Percentiles rank a stretch among this genome's conserved stretches.
These are phyloP conservation scores for Papilio helenus DNA, from an alignment of 1,140 invertebrate genomes.

Conservation along the genomic window DNA sequence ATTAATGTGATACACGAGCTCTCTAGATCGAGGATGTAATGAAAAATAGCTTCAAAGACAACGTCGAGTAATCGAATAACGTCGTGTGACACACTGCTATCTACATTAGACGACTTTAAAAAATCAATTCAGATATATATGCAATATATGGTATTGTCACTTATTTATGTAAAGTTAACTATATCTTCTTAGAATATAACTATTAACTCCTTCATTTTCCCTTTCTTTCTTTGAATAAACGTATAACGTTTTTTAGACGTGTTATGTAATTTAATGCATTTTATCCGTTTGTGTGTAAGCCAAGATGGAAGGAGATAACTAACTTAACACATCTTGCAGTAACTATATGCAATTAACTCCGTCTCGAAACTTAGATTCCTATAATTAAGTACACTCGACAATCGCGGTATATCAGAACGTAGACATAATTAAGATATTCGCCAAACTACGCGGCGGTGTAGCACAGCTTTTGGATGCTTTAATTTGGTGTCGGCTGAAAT, in stretches of 20 bases:
- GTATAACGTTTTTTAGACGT: no score
- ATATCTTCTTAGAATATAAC: no score
- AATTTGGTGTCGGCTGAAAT: constrained; percentile 68
- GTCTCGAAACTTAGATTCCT: constrained; percentile 8
- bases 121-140: neutral
- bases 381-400: constrained; percentile 31
- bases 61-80: constrained; percentile 3
- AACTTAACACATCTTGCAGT: neutral
- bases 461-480: constrained; percentile 64
- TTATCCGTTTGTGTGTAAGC: neutral
- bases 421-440: constrained; percentile 52
- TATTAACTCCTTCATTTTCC: no score
- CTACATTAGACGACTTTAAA: neutral
- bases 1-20: neutral
- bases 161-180: no score
- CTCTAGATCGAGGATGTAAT: neutral
- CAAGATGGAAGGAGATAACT: neutral
- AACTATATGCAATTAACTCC: neutral
- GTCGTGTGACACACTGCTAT: neutral
- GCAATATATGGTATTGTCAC: neutral
- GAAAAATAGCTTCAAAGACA: constrained; percentile 8
- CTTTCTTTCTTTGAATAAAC: no score
- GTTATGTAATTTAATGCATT: neutral
- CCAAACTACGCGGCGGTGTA: constrained; percentile 50
- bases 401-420: constrained; percentile 10